phyloP scores from a whole-genome alignment of 2,113 vertebrate genomes.

The Saguinus imperator region DNA sequence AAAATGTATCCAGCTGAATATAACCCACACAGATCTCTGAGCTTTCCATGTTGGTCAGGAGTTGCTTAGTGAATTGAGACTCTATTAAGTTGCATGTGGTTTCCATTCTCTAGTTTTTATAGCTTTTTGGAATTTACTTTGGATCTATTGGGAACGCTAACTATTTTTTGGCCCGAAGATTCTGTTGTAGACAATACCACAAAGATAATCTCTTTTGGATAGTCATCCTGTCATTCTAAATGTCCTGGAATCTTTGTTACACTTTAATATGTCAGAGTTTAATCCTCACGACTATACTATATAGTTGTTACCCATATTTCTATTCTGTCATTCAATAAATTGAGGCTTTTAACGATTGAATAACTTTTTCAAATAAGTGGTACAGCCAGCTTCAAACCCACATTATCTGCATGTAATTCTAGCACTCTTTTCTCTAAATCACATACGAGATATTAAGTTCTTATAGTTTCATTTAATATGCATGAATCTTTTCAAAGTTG shows the following conservation, averaged over 20 bases:
- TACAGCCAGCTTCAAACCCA: background rate
- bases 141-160: constrained; percentile 76
- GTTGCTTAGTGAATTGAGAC: constrained; percentile 71
- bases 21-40: constrained; percentile 51
- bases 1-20: constrained; percentile 51
- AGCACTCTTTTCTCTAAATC: constrained; percentile 66
- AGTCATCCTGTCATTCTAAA: constrained; percentile 39
- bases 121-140: constrained; percentile 79
- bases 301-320: background rate
- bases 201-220: constrained; percentile 64
- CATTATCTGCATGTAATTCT: constrained; percentile 29
- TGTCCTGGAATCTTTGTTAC: constrained; percentile 26
- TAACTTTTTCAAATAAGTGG: background rate
- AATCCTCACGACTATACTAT: background rate
- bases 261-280: background rate
- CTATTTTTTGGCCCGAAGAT: constrained; percentile 72
- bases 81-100: constrained; percentile 79
- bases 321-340: constrained; percentile 5
- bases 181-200: constrained; percentile 42
- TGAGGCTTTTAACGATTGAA: background rate
- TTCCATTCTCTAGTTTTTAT: constrained; percentile 82
- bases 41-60: constrained; percentile 60
- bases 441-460: constrained; percentile 57
- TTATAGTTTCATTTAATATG: background rate
- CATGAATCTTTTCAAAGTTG: constrained; percentile 60